These are phyloP conservation scores for Brachystomella parvula DNA, from an alignment of 1,140 invertebrate species.

Conservation along the genomic window DNA sequence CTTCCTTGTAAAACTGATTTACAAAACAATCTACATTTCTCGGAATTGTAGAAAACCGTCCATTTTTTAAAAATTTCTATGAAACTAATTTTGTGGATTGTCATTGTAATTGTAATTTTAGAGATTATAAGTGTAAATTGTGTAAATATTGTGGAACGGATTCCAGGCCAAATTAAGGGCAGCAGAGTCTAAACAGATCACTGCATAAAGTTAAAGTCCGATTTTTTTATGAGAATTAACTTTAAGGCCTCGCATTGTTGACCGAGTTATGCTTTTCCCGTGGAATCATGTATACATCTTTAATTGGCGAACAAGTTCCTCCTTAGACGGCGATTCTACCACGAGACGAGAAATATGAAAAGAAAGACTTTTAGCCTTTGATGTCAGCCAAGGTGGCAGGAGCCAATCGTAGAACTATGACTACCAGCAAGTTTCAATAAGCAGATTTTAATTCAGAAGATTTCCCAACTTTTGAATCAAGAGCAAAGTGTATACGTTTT, in stretches of 20 bases:
- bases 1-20: no score
- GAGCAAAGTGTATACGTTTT: constrained; percentile 48
- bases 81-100: no score
- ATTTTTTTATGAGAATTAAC: neutral
- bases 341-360: constrained; percentile 76
- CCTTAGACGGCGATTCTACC: constrained; percentile 63
- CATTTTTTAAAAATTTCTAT: no score
- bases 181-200: constrained; percentile 29
- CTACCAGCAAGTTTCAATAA: constrained; percentile 53
- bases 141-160: no score
- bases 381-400: constrained; percentile 74
- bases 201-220: neutral
- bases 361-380: constrained; percentile 75
- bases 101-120: no score
- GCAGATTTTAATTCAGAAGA: constrained; percentile 1
- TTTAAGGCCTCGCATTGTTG: constrained; percentile 66
- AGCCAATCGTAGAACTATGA: constrained; percentile 70
- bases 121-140: no score
- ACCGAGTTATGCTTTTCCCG: constrained; percentile 66
- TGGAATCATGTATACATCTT: constrained; percentile 91
- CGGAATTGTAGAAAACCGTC: no score
- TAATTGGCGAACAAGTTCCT: constrained; percentile 60
- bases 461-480: neutral
- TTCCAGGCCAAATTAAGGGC: constrained; percentile 52
- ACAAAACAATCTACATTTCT: no score